Evolutionary conservation across 2,888 invertebrate species (phyloP), one percentile per base, ranked within the genome.

Genomic region (Protodeltote pygarga): DNA sequence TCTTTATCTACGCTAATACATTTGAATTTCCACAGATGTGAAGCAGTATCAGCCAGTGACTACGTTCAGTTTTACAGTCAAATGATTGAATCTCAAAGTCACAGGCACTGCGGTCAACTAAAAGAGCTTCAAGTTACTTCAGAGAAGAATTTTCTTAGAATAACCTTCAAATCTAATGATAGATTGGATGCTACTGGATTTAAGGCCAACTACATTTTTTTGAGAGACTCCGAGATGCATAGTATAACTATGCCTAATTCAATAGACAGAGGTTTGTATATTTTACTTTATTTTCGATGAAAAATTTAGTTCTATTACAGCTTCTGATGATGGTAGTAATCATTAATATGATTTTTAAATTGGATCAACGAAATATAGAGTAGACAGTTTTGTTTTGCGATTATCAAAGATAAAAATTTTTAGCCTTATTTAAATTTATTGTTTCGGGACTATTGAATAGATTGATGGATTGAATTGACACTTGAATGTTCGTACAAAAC

Each of bases 41-140:
- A 97, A 73, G 96, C 96, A 32, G 93, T 95, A 38, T 96, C 98
- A 3, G 97, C 97, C 11, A 98, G 98, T 74, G 99, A 99, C 87
- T 98, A 96, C 88, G 96, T 99, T 5, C 97, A 98, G 79, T 98
- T 99, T 84, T 98, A 98, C 13, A 98, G 98, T 90, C 98, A 96
- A 83, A 95, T 97, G 93, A 94, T 96, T 20, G 94, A 95, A 39
- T 96, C 98, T 78, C 93, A 97, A 58, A 97, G 96, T 82, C 93
- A 95, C 9, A 93, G 97, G 55, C 95, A 97, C 78, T 99, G 99
- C 81, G 98, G 98, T 1, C 95, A 95, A 70, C 84, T 95, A 51
- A 94, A 94, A 69, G 95, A 96, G 69, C 95, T 97, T 70, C 94
- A 95, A 74, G 93, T 97, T 19, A 95, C 95, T 46, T 98, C 98